A percentile compares a stretch with the other conserved stretches of the same genome.
Evolutionary conservation across 2,113 vertebrate genomes (phyloP).

Genomic region (Psittacula cyanocephala): DNA sequence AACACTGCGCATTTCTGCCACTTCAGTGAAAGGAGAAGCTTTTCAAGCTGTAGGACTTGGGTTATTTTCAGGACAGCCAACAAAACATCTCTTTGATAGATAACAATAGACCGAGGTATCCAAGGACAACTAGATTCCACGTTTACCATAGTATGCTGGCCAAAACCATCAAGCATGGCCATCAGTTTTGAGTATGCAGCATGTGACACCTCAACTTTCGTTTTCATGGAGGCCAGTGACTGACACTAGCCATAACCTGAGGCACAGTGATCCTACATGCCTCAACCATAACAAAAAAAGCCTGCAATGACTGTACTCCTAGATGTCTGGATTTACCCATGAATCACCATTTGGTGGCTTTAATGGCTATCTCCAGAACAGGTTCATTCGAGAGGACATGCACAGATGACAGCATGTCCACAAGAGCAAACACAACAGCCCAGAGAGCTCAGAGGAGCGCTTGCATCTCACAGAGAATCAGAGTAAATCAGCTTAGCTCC

Average conservation of each 20-base stretch:
- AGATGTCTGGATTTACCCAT: background rate
- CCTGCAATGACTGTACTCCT: background rate
- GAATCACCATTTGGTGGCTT: background rate
- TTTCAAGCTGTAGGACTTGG: background rate
- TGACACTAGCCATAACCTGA: background rate
- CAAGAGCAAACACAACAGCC: background rate
- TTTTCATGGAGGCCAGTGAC: background rate
- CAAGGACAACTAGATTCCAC: background rate
- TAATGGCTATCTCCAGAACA: background rate
- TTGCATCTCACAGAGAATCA: rapidly evolving
- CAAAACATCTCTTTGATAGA: background rate
- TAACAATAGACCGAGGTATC: background rate
- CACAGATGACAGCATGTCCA: background rate
- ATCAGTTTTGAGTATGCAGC: background rate
- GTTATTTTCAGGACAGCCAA: background rate
- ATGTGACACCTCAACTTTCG: background rate
- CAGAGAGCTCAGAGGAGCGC: background rate
- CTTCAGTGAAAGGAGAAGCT: background rate
- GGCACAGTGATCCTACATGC: background rate
- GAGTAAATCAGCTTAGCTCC: background rate
- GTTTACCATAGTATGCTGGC: rapidly evolving
- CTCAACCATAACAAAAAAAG: background rate
- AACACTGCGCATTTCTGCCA: background rate
- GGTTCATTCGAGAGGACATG: rapidly evolving
- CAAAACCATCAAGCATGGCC: rapidly evolving